Conservation (phyloP, 2,113 vertebrate species). For the Spea multiplicata region DNA sequence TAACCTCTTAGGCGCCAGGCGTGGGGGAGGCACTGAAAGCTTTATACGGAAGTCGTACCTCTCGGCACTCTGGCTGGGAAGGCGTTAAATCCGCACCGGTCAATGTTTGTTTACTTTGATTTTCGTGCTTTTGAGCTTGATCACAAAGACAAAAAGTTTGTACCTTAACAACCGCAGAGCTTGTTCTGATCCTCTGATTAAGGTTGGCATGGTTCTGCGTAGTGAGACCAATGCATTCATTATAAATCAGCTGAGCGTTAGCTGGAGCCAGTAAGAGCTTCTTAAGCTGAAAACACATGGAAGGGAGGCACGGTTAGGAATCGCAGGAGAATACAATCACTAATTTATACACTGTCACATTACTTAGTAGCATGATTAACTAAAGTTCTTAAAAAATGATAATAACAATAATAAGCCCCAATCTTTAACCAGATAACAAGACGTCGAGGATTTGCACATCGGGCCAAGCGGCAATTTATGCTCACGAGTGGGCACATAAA, state of each 20-base stretch:
- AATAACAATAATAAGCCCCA: too few relatives aligned
- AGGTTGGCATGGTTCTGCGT: constrained; percentile 92
- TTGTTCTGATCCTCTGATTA: constrained; percentile 94
- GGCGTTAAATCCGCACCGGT: too few relatives aligned
- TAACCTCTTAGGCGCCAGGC: not conserved
- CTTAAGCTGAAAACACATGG: constrained; percentile 82
- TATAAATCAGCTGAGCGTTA: constrained; percentile 98
- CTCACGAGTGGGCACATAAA: too few relatives aligned
- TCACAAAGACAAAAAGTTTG: constrained; percentile 57
- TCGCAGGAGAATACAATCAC: constrained; percentile 41
- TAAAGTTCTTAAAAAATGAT: too few relatives aligned
- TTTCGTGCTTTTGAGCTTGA: not conserved
- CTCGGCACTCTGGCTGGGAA: too few relatives aligned
- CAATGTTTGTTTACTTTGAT: not conserved
- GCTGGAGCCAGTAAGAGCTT: constrained; percentile 97
- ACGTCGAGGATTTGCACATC: too few relatives aligned
- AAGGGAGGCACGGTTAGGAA: constrained; percentile 52
- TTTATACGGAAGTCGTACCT: too few relatives aligned
- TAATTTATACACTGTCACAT: too few relatives aligned
- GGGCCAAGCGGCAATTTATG: too few relatives aligned
- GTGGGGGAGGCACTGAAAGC: too few relatives aligned
- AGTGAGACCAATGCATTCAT: constrained; percentile 96
- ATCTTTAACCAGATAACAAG: too few relatives aligned
- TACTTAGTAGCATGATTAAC: too few relatives aligned
- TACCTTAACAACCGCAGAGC: constrained; percentile 96